Base-by-base conservation (phyloP, 1,140 invertebrate species). In the Apis florea region DNA sequence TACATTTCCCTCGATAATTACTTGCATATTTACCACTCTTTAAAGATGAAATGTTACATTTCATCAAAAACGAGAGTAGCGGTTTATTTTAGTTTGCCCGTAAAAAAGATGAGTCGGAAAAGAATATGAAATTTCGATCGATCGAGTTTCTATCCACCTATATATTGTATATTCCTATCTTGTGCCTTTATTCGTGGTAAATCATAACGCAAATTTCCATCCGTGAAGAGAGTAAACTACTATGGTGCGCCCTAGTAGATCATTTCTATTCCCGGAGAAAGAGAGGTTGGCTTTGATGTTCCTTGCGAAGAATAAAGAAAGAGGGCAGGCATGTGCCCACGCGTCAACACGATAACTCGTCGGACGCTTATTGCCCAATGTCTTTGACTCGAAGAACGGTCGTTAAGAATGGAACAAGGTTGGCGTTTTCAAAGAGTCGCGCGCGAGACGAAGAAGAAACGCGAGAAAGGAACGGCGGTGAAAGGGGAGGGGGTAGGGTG, bases 341-440 rank as follows among this genome's bases (percentile, higher is more conserved):
- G 58, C n/a, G 21, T 9, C 58, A 19, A 31, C 26, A 24, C 17
- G 47, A 12, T 40, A 56, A 11, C 51, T 61, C n/a, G 21, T 8
- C 31, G 47, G 59, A 47, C 17, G 74, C 64, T 77, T 24, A 54
- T 51, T 70, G 58, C 56, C 21, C 71, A 53, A 72, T 75, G 66
- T 72, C 63, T 68, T 51, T 47, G 68, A 83, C n/a, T 79, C 13
- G 15, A n/a, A 15, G 24, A 49, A 13, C 21, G 49, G 47, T 70
- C 31, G 47, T 73, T 26, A 70, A 59, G 59, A 53, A 47, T 79
- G 68, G 54, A 72, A 73, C 54, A 73, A 73, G 78, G 58, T 84
- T 75, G 67, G 40, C 72, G 24, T 72, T 83, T 79, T 82, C 40
- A 12, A 75, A 82, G 47, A 31, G 68, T 58, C 40, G 21, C 68